phyloP scores from a whole-genome alignment of 2,888 invertebrate species.

The Willowsia nigromaculata region DNA sequence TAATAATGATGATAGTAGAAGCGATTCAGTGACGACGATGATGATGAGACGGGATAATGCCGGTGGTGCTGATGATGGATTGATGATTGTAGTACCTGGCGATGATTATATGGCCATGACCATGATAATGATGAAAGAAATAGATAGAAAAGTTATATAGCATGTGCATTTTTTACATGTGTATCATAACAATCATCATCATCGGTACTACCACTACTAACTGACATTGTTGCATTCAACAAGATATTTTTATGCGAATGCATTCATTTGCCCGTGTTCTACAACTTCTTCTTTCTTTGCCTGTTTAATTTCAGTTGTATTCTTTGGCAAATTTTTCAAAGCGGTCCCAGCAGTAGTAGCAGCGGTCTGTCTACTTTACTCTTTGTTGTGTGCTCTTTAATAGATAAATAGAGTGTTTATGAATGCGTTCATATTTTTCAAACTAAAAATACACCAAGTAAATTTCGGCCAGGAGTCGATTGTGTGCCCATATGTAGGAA shows the following conservation, averaged over 20 bases:
- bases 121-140: conserved; percentile 51
- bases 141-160: not conserved
- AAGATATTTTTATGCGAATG: conserved; percentile 16
- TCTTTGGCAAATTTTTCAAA: conserved; percentile 6
- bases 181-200: not conserved
- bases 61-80: conserved; percentile 54
- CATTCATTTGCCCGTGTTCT: conserved; percentile 5
- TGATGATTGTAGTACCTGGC: conserved; percentile 38
- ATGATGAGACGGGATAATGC: conserved; percentile 11
- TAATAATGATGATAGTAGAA: conserved; percentile 43
- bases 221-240: not conserved
- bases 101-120: conserved; percentile 49
- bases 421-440: not conserved
- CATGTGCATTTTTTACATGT: conserved; percentile 32
- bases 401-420: conserved; percentile 16
- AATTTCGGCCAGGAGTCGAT: not conserved
- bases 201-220: not conserved
- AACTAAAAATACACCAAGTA: not conserved
- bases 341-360: conserved; percentile 16
- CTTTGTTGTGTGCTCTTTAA: not conserved
- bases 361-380: conserved; percentile 19
- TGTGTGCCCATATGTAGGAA: conserved; percentile 21
- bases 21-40: not conserved
- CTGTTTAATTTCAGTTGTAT: not conserved
- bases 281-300: not conserved